A percentile compares a stretch with the other conserved stretches of the same genome.
Conservation (phyloP, 2,888 invertebrate species). For the Drosophila bunnanda region DNA sequence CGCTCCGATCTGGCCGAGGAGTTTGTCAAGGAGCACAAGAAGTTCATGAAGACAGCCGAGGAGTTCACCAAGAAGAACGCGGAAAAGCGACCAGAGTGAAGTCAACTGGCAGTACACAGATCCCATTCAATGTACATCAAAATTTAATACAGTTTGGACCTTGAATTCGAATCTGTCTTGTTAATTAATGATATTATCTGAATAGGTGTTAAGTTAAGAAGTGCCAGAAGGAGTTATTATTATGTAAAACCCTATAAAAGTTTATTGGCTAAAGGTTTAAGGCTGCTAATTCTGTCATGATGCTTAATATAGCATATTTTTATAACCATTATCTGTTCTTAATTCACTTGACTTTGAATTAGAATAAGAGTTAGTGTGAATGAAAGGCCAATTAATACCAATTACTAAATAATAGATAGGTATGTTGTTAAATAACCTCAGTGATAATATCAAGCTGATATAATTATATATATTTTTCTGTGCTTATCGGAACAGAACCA, state of each 20-base stretch:
- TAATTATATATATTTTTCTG: not conserved
- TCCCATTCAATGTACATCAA: conserved; percentile 19
- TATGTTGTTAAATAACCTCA: not conserved
- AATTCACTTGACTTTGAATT: not conserved
- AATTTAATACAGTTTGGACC: conserved; percentile 31
- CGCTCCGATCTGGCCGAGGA: conserved; percentile 99
- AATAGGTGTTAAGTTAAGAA: not conserved
- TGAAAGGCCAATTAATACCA: no score
- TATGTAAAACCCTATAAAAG: not conserved
- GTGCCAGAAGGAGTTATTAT: no score
- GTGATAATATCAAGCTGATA: not conserved
- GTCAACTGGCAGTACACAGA: not conserved
- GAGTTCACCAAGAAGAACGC: conserved; percentile 98
- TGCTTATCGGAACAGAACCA: conserved; percentile 13
- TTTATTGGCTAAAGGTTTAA: not conserved
- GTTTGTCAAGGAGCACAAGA: conserved; percentile 97
- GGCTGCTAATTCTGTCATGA: no score
- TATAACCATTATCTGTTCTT: not conserved
- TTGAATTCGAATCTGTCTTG: not conserved
- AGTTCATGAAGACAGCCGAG: conserved; percentile 98
- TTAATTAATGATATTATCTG: not conserved
- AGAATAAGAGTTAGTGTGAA: not conserved
- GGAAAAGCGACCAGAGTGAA: conserved; percentile 95
- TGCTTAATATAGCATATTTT: no score
- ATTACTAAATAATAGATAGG: not conserved